These are phyloP conservation scores for Tachuris rubrigastra DNA, from an alignment of 2,113 vertebrate genomes.

Conservation along the genomic window DNA sequence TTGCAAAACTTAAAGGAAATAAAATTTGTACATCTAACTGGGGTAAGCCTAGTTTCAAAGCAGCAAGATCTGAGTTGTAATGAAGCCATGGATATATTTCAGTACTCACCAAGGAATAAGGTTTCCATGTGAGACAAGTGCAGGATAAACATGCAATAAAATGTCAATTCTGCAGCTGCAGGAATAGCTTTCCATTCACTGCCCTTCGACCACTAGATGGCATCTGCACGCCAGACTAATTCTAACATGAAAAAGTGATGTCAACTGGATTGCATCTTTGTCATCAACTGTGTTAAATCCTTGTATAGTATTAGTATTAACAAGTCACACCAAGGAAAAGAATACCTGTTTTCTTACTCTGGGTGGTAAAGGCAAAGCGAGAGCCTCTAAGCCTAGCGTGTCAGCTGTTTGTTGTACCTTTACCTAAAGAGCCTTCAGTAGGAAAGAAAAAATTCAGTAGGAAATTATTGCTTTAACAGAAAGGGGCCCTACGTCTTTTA, in stretches of 20 bases:
- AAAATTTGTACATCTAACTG: background rate
- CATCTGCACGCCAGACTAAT: background rate
- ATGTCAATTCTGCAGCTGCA: background rate
- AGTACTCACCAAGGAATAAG: background rate
- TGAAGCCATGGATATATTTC: background rate
- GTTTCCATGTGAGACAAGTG: background rate
- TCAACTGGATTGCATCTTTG: background rate
- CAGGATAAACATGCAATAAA: background rate
- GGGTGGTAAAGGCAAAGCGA: background rate
- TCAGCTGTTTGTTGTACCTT: background rate
- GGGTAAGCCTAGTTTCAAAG: background rate
- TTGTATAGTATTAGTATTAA: background rate
- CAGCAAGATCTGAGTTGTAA: background rate
- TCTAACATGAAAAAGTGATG: accelerated
- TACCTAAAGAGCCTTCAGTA: background rate
- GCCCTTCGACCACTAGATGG: slow-evolving; percentile 1
- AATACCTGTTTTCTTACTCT: background rate
- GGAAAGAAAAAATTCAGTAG: too few species aligned
- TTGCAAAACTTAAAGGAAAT: background rate
- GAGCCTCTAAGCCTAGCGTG: background rate
- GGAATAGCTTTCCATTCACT: background rate
- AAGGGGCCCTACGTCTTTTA: background rate
- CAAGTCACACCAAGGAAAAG: background rate
- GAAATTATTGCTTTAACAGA: background rate
- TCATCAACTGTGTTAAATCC: background rate